A percentile compares a stretch with the other conserved stretches of the same genome.
Conservation (phyloP, 2,113 vertebrate species). For the Lagopus leucura region DNA sequence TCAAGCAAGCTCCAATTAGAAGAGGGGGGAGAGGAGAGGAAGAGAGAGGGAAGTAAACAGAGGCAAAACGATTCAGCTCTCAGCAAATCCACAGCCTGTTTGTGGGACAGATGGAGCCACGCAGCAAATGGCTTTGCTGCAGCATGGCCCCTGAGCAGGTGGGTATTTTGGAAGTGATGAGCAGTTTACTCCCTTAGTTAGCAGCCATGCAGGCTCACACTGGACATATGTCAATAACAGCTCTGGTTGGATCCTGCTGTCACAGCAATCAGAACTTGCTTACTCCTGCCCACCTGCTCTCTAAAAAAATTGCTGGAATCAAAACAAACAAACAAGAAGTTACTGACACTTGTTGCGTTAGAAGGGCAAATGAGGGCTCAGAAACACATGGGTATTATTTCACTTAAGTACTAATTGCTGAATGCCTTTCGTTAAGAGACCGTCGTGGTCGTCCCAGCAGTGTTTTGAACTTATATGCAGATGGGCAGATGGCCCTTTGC, state of each 20-base stretch:
- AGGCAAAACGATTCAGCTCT: constrained; percentile 45
- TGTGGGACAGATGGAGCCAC: constrained; percentile 60
- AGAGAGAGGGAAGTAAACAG: constrained; percentile 55
- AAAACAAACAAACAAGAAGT: constrained; percentile 48
- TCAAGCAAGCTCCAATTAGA: constrained; percentile 48
- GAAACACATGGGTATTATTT: neutral
- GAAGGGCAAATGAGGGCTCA: constrained; percentile 37
- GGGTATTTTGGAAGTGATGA: constrained; percentile 57
- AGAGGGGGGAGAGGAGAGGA: neutral
- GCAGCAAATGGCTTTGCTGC: constrained; percentile 43
- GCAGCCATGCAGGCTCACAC: neutral
- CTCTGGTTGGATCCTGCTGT: constrained; percentile 48
- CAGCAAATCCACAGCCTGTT: constrained; percentile 38
- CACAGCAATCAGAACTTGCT: neutral
- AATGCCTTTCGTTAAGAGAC: constrained; percentile 60
- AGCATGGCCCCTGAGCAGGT: constrained; percentile 62
- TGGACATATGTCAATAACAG: constrained; percentile 63
- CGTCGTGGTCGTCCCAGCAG: constrained; percentile 9
- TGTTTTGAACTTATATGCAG: constrained; percentile 59
- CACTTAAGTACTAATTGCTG: constrained; percentile 57
- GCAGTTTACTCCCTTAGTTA: constrained; percentile 44
- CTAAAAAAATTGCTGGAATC: constrained; percentile 21
- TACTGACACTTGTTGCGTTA: constrained; percentile 58
- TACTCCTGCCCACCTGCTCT: neutral
- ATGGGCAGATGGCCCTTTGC: constrained; percentile 73